A percentile compares a stretch with the other conserved stretches of the same genome.
phyloP scores from a whole-genome alignment of 2,797 vertebrate genomes.

The Decapterus maruadsi region DNA sequence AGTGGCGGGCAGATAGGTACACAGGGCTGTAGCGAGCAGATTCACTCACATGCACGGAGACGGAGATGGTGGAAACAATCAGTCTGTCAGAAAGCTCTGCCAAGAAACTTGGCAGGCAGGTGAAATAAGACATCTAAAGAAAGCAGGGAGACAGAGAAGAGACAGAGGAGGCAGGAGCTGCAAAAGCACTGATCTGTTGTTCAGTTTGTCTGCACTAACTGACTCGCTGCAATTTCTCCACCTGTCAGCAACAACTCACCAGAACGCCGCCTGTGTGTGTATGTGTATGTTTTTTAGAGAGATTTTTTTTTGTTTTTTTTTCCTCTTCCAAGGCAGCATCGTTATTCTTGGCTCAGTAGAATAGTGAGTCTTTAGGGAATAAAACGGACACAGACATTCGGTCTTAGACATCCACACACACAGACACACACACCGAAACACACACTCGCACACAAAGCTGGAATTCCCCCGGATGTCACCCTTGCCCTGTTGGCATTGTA shows the following conservation, averaged over 20 bases:
- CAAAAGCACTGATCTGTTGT: slow-evolving; percentile 79
- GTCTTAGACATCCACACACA: slow-evolving; percentile 53
- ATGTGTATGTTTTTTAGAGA: slow-evolving; percentile 27
- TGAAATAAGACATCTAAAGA: slow-evolving; percentile 72
- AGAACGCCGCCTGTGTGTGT: slow-evolving; percentile 23
- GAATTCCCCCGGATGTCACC: slow-evolving; percentile 81
- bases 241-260: slow-evolving; percentile 76
- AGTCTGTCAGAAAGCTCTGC: slow-evolving; percentile 65
- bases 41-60: slow-evolving; percentile 24
- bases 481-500: slow-evolving; percentile 76
- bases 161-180: slow-evolving; percentile 64
- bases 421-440: slow-evolving; percentile 38
- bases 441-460: slow-evolving; percentile 53
- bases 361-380: slow-evolving; percentile 73
- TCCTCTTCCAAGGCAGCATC: slow-evolving; percentile 63
- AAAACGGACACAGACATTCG: slow-evolving; percentile 77
- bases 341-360: slow-evolving; percentile 81
- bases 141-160: slow-evolving; percentile 59
- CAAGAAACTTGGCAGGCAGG: slow-evolving; percentile 72
- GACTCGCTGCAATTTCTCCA: slow-evolving; percentile 74
- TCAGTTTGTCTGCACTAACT: slow-evolving; percentile 80
- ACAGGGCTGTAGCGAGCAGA: slow-evolving; percentile 40
- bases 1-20: slow-evolving; percentile 30
- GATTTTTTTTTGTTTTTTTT: slow-evolving; percentile 37
- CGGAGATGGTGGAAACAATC: slow-evolving; percentile 40